Conservation (phyloP, 2,797 vertebrate species). For the Coranthus polyacanthus region DNA sequence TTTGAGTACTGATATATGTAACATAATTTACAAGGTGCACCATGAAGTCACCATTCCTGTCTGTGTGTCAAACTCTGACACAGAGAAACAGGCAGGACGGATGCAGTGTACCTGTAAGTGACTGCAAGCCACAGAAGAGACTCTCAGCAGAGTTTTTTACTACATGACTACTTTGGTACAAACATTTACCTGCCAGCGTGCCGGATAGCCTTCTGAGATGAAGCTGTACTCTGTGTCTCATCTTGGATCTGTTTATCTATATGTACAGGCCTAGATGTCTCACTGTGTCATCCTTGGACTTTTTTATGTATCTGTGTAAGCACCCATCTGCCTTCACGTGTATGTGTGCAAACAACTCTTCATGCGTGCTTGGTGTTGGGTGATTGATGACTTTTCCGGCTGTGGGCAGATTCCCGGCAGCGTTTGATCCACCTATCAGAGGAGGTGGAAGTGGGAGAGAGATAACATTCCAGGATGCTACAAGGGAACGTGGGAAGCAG, state of each 20-base stretch:
- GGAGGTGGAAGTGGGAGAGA: constrained; percentile 73
- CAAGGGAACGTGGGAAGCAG: constrained; percentile 74
- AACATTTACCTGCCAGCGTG: no score
- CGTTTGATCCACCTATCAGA: constrained; percentile 81
- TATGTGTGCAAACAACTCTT: constrained; percentile 14
- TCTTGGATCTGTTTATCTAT: constrained; percentile 26
- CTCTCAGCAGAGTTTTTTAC: no score
- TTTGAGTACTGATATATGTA: no score
- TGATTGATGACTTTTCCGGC: constrained; percentile 79
- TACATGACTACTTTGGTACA: no score
- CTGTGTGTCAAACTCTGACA: no score
- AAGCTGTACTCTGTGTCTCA: constrained; percentile 13
- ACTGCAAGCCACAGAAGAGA: no score
- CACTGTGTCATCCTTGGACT: neutral
- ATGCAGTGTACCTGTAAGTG: no score
- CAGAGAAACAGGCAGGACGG: no score
- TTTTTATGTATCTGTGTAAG: constrained; percentile 25
- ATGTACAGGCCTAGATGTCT: constrained; percentile 24
- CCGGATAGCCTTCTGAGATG: neutral
- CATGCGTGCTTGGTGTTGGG: constrained; percentile 55
- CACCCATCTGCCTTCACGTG: constrained; percentile 33
- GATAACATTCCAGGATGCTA: constrained; percentile 82
- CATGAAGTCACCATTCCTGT: no score
- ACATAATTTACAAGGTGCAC: no score
- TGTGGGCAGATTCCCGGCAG: constrained; percentile 75